Evolutionary conservation across 2,888 invertebrate species (phyloP).

Genomic region (Pyralis farinalis): DNA sequence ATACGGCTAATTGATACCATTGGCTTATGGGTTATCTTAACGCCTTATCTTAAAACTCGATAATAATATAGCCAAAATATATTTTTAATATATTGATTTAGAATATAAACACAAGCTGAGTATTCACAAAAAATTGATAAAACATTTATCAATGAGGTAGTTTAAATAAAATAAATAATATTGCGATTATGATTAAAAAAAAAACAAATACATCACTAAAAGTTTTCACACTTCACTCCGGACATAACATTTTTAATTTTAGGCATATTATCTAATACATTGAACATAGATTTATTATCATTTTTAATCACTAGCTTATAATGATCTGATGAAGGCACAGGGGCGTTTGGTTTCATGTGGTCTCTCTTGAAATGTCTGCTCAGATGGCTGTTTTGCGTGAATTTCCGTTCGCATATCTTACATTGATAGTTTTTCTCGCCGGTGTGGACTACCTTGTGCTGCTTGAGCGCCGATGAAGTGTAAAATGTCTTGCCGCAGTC

Average conservation of each 20-base stretch:
- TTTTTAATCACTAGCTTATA: constrained; percentile 48
- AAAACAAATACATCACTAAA: constrained; percentile 22
- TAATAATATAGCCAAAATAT: no score
- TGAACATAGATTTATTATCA: constrained; percentile 28
- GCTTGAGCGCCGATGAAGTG: constrained; percentile 67
- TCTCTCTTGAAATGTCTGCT: constrained; percentile 67
- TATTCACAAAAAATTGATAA: no score
- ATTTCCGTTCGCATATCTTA: constrained; percentile 65
- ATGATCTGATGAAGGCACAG: constrained; percentile 51
- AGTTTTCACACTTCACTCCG: constrained; percentile 42
- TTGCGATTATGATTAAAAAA: no score
- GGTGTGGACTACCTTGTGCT: constrained; percentile 66
- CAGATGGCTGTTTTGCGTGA: constrained; percentile 66
- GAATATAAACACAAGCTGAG: no score
- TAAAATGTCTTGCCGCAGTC: constrained; percentile 74
- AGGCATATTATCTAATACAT: constrained; percentile 25
- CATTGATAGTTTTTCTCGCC: constrained; percentile 73
- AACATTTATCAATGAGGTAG: no score
- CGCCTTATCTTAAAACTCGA: no score
- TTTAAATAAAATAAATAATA: no score
- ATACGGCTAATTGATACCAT: no score
- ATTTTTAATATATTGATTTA: no score
- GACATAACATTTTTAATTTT: constrained; percentile 11
- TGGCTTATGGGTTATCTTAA: no score
- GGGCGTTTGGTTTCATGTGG: constrained; percentile 56